Conservation (phyloP, 2,113 vertebrate genomes). For the Prionailurus bengalensis region DNA sequence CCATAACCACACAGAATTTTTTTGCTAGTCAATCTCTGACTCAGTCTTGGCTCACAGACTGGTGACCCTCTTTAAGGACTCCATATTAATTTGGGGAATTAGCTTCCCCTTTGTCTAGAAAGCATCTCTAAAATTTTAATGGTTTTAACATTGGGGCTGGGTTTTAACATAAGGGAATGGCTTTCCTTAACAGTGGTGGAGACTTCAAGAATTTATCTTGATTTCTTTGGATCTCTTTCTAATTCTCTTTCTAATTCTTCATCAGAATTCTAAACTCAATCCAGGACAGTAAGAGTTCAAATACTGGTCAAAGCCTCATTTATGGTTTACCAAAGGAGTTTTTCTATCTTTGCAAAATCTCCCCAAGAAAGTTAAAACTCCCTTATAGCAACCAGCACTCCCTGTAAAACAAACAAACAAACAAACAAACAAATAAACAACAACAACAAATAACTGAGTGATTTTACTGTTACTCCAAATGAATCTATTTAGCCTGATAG, state of each 20-base stretch:
- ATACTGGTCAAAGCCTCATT: background rate
- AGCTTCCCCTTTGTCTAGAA: background rate
- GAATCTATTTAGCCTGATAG: background rate
- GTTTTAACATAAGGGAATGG: too few relatives aligned
- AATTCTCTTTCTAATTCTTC: background rate
- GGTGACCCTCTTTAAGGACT: background rate
- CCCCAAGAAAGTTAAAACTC: background rate
- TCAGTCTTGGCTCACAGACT: background rate
- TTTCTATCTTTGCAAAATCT: background rate
- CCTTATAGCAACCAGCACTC: background rate
- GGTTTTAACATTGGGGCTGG: background rate
- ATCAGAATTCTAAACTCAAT: conserved; percentile 22
- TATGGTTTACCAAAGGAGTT: background rate
- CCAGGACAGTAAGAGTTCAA: background rate
- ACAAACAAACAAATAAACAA: background rate
- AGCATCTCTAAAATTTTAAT: background rate
- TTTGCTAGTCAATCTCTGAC: background rate
- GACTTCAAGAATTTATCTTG: background rate
- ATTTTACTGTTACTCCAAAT: background rate
- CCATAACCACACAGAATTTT: background rate
- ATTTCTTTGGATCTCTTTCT: background rate
- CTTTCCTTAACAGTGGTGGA: background rate
- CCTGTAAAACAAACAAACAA: background rate
- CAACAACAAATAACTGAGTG: background rate
- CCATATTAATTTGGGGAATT: background rate